Evolutionary conservation across 2,113 vertebrate species (phyloP).

Genomic region (Ramphastos sulfuratus): DNA sequence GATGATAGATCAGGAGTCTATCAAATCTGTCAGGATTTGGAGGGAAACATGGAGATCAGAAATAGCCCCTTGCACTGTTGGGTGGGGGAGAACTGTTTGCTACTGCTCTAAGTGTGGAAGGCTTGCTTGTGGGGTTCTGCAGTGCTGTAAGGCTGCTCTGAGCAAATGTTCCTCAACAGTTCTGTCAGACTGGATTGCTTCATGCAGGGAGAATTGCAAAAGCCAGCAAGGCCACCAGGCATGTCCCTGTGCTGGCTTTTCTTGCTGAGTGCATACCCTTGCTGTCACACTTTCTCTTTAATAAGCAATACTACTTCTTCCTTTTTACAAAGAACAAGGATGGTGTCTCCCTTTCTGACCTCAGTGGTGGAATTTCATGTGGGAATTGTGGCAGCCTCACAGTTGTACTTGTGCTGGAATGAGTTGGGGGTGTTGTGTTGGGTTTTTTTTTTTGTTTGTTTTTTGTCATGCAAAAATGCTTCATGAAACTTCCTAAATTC

Average conservation of each 20-base stretch:
- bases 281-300: background rate
- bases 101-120: background rate
- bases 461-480: background rate
- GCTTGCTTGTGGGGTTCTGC: background rate
- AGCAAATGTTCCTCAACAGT: background rate
- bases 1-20: background rate
- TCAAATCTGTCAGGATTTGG: background rate
- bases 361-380: background rate
- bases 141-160: background rate
- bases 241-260: background rate
- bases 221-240: background rate
- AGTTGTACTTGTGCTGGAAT: background rate
- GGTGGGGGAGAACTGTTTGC: background rate
- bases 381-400: rapidly evolving
- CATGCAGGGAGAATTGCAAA: background rate
- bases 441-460: background rate
- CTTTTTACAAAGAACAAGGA: background rate
- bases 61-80: background rate
- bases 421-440: background rate
- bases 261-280: background rate
- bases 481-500: background rate
- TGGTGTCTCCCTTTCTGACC: background rate
- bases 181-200: background rate
- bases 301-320: background rate
- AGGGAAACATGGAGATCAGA: background rate